Percentiles rank a stretch among this genome's conserved stretches.
These are phyloP conservation scores for Priocnemis perturbator DNA, from an alignment of 2,888 invertebrate genomes.

Conservation along the genomic window DNA sequence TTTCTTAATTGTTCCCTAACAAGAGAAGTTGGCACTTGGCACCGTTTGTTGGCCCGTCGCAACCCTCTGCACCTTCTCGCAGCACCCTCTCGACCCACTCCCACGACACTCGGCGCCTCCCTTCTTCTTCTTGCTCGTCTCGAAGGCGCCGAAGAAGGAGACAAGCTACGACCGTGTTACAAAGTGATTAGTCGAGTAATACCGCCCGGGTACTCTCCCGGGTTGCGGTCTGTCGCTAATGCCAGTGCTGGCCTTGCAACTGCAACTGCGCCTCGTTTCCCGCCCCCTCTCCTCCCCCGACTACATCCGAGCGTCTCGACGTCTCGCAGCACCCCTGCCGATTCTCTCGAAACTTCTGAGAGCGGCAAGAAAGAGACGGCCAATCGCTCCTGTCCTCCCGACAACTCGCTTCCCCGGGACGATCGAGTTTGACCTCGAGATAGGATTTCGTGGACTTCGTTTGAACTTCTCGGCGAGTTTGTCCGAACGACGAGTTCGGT, in stretches of 20 bases:
- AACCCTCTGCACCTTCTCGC: constrained; percentile 39
- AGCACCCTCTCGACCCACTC: constrained; percentile 53
- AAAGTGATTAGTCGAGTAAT: constrained; percentile 71
- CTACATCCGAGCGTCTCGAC: constrained; percentile 2
- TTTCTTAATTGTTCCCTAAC: constrained; percentile 73
- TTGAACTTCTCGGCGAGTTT: no score
- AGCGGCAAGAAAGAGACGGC: no score
- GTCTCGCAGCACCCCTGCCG: background rate
- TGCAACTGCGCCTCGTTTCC: constrained; percentile 45
- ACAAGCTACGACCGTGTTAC: constrained; percentile 57
- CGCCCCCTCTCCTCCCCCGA: constrained; percentile 17
- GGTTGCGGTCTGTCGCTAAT: constrained; percentile 54
- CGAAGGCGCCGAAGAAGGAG: constrained; percentile 22
- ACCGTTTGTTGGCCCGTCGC: constrained; percentile 62
- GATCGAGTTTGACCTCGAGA: no score
- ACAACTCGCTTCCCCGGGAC: no score
- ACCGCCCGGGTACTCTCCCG: constrained; percentile 40
- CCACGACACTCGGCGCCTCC: constrained; percentile 41
- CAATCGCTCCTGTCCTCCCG: no score
- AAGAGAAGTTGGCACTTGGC: constrained; percentile 69
- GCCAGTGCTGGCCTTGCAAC: constrained; percentile 43
- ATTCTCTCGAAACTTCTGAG: constrained; percentile 13
- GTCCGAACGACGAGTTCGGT: no score
- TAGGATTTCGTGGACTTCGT: no score
- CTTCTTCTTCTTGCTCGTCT: constrained; percentile 25